Evolutionary conservation across 2,113 vertebrate genomes (phyloP).

Genomic region (Toxostoma redivivum): DNA sequence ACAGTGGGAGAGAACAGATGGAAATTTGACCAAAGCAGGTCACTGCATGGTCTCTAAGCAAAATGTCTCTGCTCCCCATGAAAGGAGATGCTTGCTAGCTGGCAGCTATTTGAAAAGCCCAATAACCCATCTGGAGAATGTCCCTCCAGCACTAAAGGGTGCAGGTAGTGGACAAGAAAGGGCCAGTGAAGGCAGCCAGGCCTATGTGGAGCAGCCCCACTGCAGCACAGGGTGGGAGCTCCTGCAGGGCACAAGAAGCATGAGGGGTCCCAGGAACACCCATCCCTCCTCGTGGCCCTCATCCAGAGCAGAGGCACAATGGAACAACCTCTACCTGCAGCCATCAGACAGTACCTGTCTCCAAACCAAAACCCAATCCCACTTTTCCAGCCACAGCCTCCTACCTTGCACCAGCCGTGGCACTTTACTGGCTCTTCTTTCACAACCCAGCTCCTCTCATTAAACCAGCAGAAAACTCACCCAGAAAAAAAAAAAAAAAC

Average conservation of each 20-base stretch:
- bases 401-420: not conserved
- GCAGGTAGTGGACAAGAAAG: not conserved
- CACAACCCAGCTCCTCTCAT: not conserved
- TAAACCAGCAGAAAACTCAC: not conserved
- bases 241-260: fast-evolving
- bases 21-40: not conserved
- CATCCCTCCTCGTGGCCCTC: not conserved
- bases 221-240: not conserved
- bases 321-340: not conserved
- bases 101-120: not conserved
- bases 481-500: not conserved
- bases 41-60: not conserved
- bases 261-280: not conserved
- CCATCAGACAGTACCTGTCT: fast-evolving
- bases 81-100: too few species aligned
- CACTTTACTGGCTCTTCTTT: not conserved
- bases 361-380: not conserved
- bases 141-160: fast-evolving
- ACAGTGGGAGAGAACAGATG: not conserved
- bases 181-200: fast-evolving
- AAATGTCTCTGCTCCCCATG: not conserved
- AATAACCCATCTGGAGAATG: not conserved
- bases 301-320: not conserved
- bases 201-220: fast-evolving
- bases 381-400: not conserved